phyloP scores from a whole-genome alignment of 1,140 invertebrate species.

The Pachypsylla venusta region DNA sequence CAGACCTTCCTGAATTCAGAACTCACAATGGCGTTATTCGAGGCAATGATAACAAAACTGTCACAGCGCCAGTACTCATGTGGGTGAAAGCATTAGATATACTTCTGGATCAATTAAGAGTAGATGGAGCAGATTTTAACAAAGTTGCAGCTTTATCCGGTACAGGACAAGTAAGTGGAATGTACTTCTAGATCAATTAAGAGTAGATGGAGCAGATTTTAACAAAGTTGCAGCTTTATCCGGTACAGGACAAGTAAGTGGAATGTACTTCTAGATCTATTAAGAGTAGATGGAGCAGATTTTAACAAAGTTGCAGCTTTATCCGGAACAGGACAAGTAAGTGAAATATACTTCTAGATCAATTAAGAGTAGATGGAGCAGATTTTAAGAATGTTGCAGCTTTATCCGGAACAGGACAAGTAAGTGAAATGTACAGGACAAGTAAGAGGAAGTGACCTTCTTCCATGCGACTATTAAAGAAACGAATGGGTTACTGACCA shows the following conservation, averaged over 20 bases:
- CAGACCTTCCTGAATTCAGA: slow-evolving; percentile 73
- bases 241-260: slow-evolving; percentile 73
- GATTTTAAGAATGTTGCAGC: slow-evolving; percentile 67
- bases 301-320: slow-evolving; percentile 67
- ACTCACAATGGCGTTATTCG: slow-evolving; percentile 65
- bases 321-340: slow-evolving; percentile 77
- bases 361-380: slow-evolving; percentile 58
- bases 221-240: slow-evolving; percentile 65
- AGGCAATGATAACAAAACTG: slow-evolving; percentile 39
- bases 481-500: too few relatives aligned
- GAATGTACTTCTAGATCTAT: slow-evolving; percentile 73
- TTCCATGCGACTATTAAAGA: too few relatives aligned
- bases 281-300: slow-evolving; percentile 64
- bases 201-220: slow-evolving; percentile 67
- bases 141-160: slow-evolving; percentile 73
- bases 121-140: slow-evolving; percentile 66
- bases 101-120: slow-evolving; percentile 65
- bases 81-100: slow-evolving; percentile 93
- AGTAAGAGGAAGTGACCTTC: too few relatives aligned
- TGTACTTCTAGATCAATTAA: slow-evolving; percentile 69
- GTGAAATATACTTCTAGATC: slow-evolving; percentile 75
- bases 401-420: slow-evolving; percentile 81
- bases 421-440: too few relatives aligned
- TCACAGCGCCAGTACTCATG: slow-evolving; percentile 71
- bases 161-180: slow-evolving; percentile 75